Percentiles rank a stretch among this genome's conserved stretches.
Evolutionary conservation across 1,140 invertebrate genomes (phyloP).

Genomic region (Idris sp.): DNA sequence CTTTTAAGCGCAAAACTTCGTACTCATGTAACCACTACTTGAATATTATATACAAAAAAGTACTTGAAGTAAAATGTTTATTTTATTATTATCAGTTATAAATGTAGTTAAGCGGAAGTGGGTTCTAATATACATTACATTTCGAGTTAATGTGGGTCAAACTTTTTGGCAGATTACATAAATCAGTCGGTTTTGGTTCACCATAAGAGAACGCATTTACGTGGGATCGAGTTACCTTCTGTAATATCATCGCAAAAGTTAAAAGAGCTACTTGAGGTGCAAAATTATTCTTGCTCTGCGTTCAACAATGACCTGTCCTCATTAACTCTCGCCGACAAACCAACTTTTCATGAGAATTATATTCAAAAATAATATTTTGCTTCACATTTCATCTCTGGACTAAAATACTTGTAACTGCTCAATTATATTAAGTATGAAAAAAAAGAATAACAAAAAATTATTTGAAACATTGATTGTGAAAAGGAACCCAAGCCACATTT

Average conservation of each 20-base stretch:
- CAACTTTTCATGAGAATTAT: conserved; percentile 38
- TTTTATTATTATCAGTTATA: no score
- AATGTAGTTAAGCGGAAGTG: no score
- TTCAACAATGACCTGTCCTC: conserved; percentile 43
- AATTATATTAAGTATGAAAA: no score
- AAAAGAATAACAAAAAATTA: no score
- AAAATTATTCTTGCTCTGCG: conserved; percentile 54
- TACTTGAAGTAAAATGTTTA: no score
- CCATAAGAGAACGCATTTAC: conserved; percentile 33
- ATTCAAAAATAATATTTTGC: conserved; percentile 42
- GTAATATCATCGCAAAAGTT: conserved; percentile 60
- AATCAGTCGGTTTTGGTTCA: conserved; percentile 19
- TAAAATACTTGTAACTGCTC: no score
- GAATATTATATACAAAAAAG: no score
- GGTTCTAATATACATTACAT: no score
- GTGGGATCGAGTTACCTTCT: conserved; percentile 55
- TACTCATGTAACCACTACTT: no score
- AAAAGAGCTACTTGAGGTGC: conserved; percentile 52
- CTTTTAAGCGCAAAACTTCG: no score
- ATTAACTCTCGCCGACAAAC: conserved; percentile 50
- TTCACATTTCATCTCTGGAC: conserved; percentile 5
- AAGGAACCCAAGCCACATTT: no score
- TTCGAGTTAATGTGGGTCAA: conserved; percentile 16
- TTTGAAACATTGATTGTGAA: no score
- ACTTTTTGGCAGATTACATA: conserved; percentile 29